Percentiles rank a stretch among this genome's conserved stretches.
Evolutionary conservation across 1,140 invertebrate genomes (phyloP).

Genomic region (Galleria mellonella): DNA sequence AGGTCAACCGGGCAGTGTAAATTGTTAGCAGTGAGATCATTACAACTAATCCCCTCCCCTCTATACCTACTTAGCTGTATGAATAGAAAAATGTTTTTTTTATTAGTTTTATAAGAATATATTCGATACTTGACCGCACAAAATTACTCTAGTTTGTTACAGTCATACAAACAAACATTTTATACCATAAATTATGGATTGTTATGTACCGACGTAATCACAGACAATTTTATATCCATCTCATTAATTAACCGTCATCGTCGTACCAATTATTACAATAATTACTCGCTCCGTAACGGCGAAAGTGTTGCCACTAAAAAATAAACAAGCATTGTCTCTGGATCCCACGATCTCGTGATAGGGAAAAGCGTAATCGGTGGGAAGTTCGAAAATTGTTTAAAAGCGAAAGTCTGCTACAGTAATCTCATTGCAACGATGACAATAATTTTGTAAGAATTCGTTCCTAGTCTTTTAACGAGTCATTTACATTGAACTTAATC

Average conservation of each 20-base stretch:
- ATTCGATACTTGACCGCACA: too few relatives aligned
- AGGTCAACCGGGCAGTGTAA: too few relatives aligned
- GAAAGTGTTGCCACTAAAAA: constrained; percentile 61
- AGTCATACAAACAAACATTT: too few relatives aligned
- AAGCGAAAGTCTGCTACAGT: constrained; percentile 54
- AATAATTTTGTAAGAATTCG: background rate
- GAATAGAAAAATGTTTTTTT: too few relatives aligned
- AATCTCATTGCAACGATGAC: constrained; percentile 15
- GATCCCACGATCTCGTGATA: constrained; percentile 61
- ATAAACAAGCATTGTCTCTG: constrained; percentile 51
- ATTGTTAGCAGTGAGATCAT: too few relatives aligned
- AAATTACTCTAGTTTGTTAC: too few relatives aligned
- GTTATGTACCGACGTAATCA: too few relatives aligned
- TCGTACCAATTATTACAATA: constrained; percentile 31
- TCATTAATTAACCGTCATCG: background rate
- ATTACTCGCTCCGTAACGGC: constrained; percentile 46
- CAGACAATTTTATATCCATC: too few relatives aligned
- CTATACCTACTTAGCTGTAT: too few relatives aligned
- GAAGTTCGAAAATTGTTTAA: constrained; percentile 32
- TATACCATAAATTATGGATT: too few relatives aligned
- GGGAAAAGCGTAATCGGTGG: constrained; percentile 58
- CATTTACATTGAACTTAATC: background rate
- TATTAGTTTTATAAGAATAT: too few relatives aligned
- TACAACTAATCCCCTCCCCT: too few relatives aligned
- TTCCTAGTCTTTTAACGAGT: background rate